Conservation (phyloP, 2,888 invertebrate genomes). For the Parascotia fuliginaria region DNA sequence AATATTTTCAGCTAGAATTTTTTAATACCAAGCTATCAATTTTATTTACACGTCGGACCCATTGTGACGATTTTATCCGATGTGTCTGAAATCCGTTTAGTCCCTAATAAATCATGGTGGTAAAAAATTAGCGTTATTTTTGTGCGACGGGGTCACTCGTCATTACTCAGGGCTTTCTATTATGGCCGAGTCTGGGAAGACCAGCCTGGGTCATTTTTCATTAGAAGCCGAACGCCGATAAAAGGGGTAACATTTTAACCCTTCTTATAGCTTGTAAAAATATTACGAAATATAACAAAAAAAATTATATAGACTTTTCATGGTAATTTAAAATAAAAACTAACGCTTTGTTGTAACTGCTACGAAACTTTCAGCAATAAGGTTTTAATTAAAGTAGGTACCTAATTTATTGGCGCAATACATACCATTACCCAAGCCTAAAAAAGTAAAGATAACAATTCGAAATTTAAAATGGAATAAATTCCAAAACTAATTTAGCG, state of each 20-base stretch:
- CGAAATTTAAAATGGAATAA: neutral
- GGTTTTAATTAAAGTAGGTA: too few species aligned
- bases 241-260: slow-evolving; percentile 50
- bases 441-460: too few species aligned
- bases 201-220: slow-evolving; percentile 58
- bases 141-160: slow-evolving; percentile 53
- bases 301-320: too few species aligned
- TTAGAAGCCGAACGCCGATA: slow-evolving; percentile 48
- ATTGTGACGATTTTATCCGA: slow-evolving; percentile 58
- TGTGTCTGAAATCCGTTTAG: slow-evolving; percentile 57
- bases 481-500: neutral
- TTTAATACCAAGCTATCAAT: slow-evolving; percentile 53
- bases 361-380: too few species aligned
- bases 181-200: slow-evolving; percentile 47
- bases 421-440: too few species aligned
- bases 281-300: too few species aligned
- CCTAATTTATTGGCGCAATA: too few species aligned
- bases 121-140: slow-evolving; percentile 71
- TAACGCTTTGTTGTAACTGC: too few species aligned
- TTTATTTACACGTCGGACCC: slow-evolving; percentile 62
- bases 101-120: slow-evolving; percentile 68
- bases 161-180: slow-evolving; percentile 53
- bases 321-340: too few species aligned
- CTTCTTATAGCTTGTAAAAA: slow-evolving; percentile 15
- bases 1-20: slow-evolving; percentile 31